Evolutionary conservation across 2,888 invertebrate genomes (phyloP), one percentile per base, ranked within the genome.

Genomic region (Clostera curtula): DNA sequence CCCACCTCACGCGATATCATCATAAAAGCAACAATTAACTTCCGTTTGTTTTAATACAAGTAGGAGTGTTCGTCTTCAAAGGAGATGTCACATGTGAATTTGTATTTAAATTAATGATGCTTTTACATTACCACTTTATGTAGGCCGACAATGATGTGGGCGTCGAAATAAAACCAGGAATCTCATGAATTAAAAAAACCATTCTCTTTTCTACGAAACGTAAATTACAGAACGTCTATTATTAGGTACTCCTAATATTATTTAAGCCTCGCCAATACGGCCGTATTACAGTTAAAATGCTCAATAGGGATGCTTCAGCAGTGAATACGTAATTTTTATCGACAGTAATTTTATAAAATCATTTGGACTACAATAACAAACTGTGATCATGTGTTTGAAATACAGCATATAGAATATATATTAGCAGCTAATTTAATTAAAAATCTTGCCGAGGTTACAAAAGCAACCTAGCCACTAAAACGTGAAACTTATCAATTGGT

Each of bases 11-110:
- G 80, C 80, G 61, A 80, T 71, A 60, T 56, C 62, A 58, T 71
- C 71, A 71, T 79, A 77, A 77, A 79, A 72, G 62, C 49, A 52
- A 71, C 72, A 76, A 79, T 79, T 75, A 79, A 71, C 64, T 57
- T 60, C 55, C 61, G 64, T 71, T 73, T 76, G 71, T 73, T 76
- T 75, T 69, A 70, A 61, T 60, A 56, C 60, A 50, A 55, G 52
- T 55, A 54, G 56, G 64, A 50, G 57, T 71, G 67, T 74, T 69
- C 67, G 64, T 67, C 70, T 69, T 71, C 67, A 71, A 73, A 74
- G 64, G 36, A 71, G 64, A 72, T 64, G 68, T 63, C 63, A 71
- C 66, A 59, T 58, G 51, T 54, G 47, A 57, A 57, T 52, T 49
- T 32, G 36, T 55, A 52, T 57, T 55, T 43, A 60, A 59, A 58